Conservation (phyloP, 2,888 invertebrate genomes). For the Agonum fuliginosum region DNA sequence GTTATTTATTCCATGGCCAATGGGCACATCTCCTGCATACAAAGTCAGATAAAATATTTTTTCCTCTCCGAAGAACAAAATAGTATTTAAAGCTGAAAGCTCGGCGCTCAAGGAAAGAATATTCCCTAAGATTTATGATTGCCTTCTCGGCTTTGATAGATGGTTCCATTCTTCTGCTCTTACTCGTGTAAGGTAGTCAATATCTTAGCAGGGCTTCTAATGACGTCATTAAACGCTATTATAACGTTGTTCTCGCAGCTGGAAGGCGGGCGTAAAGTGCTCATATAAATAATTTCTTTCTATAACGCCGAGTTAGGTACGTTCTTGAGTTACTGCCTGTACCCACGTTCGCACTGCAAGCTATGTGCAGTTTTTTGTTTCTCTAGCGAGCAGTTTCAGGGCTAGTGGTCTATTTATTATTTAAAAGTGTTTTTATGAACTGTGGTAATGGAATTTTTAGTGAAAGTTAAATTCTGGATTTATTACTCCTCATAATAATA, state of each 20-base stretch:
- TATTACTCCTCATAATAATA: not conserved
- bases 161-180: conserved; percentile 52
- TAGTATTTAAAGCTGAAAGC: conserved; percentile 36
- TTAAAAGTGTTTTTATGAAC: conserved; percentile 20
- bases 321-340: conserved; percentile 4
- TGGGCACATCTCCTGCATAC: conserved; percentile 35
- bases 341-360: conserved; percentile 5
- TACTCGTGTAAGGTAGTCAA: conserved; percentile 57
- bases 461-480: not conserved
- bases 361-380: not conserved
- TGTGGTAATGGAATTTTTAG: conserved; percentile 14
- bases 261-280: conserved; percentile 50
- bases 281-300: conserved; percentile 59
- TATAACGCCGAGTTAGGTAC: conserved; percentile 9
- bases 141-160: conserved; percentile 55
- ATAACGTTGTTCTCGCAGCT: conserved; percentile 55
- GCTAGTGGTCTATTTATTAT: conserved; percentile 11
- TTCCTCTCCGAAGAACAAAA: conserved; percentile 44
- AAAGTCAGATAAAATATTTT: conserved; percentile 34
- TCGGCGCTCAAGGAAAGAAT: conserved; percentile 15
- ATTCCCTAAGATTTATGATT: conserved; percentile 52
- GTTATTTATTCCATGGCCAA: conserved; percentile 18
- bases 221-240: conserved; percentile 58
- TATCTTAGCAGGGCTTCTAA: conserved; percentile 58
- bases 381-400: not conserved